These are phyloP conservation scores for Megalops atlanticus DNA, from an alignment of 2,113 vertebrate species.

Conservation along the genomic window DNA sequence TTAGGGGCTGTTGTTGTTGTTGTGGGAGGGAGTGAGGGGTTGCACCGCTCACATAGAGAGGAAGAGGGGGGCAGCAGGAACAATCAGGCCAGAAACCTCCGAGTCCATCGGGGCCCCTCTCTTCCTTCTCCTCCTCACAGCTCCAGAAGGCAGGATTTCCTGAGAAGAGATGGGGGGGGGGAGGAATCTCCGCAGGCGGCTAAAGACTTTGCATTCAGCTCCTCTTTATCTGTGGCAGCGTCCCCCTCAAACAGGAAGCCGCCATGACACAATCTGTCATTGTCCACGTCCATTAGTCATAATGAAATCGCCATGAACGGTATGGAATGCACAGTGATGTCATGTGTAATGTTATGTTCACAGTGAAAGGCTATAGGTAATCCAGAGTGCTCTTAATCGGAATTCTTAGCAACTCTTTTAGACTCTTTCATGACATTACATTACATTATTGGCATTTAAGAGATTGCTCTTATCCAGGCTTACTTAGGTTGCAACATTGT, in stretches of 20 bases:
- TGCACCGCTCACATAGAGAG: background rate
- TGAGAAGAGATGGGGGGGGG: background rate
- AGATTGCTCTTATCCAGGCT: too few species aligned
- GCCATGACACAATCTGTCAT: background rate
- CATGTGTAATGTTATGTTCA: background rate
- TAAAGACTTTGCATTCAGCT: background rate
- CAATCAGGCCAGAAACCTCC: background rate
- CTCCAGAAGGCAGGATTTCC: background rate
- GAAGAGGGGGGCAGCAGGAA: background rate
- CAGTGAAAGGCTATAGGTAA: background rate
- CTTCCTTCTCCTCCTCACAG: background rate
- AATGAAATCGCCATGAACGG: too few species aligned
- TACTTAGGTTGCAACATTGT: too few species aligned
- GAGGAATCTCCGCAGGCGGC: background rate
- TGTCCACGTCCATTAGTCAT: background rate
- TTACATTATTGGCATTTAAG: too few species aligned
- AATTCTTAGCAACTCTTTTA: too few species aligned
- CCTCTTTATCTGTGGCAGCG: background rate
- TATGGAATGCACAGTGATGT: background rate
- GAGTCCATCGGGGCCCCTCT: background rate
- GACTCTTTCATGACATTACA: too few species aligned
- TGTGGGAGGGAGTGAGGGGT: conserved; percentile 44
- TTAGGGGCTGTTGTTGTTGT: conserved; percentile 30
- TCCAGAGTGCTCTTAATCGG: background rate
- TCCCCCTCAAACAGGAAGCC: background rate